These are phyloP conservation scores for Nemurella pictetii DNA, from an alignment of 2,888 invertebrate genomes.

Conservation along the genomic window DNA sequence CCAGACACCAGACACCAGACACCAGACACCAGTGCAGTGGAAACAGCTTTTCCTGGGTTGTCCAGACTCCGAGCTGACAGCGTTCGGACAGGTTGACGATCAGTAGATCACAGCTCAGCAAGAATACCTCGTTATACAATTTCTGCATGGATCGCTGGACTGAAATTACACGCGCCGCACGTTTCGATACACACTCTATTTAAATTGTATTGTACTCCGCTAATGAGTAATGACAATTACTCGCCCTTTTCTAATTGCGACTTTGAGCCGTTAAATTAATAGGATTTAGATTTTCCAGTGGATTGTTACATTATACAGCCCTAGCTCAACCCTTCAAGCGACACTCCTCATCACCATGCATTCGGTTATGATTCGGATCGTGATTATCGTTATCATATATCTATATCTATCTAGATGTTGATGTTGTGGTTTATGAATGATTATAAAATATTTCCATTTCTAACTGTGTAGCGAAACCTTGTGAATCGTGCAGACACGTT, in stretches of 20 bases:
- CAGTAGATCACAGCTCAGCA: no score
- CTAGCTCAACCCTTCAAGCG: background rate
- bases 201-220: background rate
- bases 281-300: background rate
- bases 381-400: background rate
- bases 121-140: no score
- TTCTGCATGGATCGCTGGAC: background rate
- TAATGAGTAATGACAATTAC: background rate
- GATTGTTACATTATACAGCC: background rate
- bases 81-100: no score
- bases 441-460: constrained; percentile 15
- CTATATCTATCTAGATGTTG: background rate
- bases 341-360: background rate
- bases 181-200: background rate
- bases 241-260: background rate
- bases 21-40: no score
- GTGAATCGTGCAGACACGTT: background rate
- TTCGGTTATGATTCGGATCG: background rate
- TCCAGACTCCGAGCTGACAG: no score
- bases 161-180: background rate
- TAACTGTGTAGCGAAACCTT: background rate
- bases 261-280: background rate
- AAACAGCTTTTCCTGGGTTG: no score
- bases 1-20: no score
- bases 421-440: constrained; percentile 12